Base-by-base conservation (phyloP, 2,888 invertebrate species). In the Charanyca ferruginea region DNA sequence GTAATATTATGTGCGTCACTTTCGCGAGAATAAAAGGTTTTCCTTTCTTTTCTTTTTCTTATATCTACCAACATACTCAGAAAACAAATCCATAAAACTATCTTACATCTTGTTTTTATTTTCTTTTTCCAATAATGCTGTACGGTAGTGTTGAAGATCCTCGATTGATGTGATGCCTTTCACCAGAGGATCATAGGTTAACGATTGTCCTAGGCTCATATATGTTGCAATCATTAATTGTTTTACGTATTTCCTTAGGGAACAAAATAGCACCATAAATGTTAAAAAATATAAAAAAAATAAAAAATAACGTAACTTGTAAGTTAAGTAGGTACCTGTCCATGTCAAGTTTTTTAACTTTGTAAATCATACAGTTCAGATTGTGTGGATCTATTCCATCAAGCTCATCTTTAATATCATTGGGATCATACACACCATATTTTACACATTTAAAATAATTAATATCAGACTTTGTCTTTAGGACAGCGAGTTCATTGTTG, bases 321-420 rank as follows among this genome's bases (percentile, higher is more conserved):
- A 32, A 3, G 32, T 32, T 32, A 9, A 11, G 2, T 32, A 32
- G 2, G 32, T 32, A 93, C 94, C 93, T 91, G 70, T 94, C 94
- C 16, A 81, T 76, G 22, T 87, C 85, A 7, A 94, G 73, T 73
- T 94, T 94, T 28, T 87, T 83, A 20, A 94, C 73, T 69, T 91
- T 92, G 55, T 93, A 90, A 44, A 90, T 87, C 0, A 78, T 63
- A 32, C 85, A 86, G 47, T 69, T 54, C 2, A 94, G 83, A 0
- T 85, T 85, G 0, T 81, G 75, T 0, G 59, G 66, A 44, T 92
- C 78, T 18, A 93, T 83, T 9, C 82, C 84, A 2, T 84, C 87
- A 6, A 93, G 83, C 3, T 89, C 91, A 57, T 92, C 88, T 57
- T 55, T 62, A 0, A 35, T 68, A 0, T 63, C 55, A 47, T 20